Percentiles rank a stretch among this genome's conserved stretches.
phyloP scores from a whole-genome alignment of 2,888 invertebrate species.

The Cenopis cana region DNA sequence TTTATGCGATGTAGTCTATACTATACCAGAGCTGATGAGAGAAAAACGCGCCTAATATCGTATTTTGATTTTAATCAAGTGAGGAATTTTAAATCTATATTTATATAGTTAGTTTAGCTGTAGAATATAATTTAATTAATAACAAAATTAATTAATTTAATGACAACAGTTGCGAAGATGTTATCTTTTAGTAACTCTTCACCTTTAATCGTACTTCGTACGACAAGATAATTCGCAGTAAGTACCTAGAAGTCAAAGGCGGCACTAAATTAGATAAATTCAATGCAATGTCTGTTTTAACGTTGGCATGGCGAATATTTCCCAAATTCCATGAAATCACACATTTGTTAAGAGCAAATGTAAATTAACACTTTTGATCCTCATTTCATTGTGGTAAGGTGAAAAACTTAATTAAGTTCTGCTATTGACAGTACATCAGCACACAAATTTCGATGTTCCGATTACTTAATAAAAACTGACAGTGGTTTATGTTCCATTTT shows the following conservation, averaged over 20 bases:
- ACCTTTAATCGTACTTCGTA: too few relatives aligned
- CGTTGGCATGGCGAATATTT: not conserved
- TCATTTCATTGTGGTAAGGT: too few relatives aligned
- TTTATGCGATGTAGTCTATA: not conserved
- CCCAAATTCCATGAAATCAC: too few relatives aligned
- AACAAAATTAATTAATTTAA: too few relatives aligned
- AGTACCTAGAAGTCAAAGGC: too few relatives aligned
- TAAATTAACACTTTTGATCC: too few relatives aligned
- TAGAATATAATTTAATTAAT: not conserved
- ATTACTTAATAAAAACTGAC: not conserved
- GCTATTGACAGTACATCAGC: not conserved
- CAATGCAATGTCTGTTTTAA: not conserved
- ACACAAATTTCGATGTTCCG: not conserved
- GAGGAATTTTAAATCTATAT: not conserved
- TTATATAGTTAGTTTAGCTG: not conserved
- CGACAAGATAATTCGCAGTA: too few relatives aligned
- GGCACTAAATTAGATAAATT: too few relatives aligned
- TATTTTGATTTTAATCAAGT: conserved; percentile 5
- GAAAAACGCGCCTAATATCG: not conserved
- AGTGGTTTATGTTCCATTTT: too few relatives aligned
- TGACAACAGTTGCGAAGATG: too few relatives aligned
- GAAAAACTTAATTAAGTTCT: not conserved
- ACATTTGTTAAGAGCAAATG: too few relatives aligned
- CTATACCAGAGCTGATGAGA: not conserved
- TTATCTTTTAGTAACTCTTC: too few relatives aligned